These are phyloP conservation scores for Lacerta agilis DNA, from an alignment of 2,797 vertebrate genomes.

Conservation along the genomic window DNA sequence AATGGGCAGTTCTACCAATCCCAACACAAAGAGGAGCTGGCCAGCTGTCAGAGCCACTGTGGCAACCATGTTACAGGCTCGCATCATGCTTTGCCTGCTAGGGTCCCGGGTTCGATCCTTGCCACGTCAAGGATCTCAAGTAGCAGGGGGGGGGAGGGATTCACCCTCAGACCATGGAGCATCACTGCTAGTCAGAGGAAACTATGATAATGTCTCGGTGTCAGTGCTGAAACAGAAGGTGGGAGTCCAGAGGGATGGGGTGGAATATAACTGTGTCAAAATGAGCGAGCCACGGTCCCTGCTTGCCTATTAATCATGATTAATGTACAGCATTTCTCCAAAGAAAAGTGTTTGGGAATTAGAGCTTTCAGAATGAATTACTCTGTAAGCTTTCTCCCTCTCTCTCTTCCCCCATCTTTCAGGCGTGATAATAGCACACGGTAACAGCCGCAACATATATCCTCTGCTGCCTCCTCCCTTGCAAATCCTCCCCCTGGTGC, in stretches of 20 bases:
- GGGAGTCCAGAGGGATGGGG: background rate
- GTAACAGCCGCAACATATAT: conserved; percentile 37
- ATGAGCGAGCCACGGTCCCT: conserved; percentile 15
- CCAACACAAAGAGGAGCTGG: conserved; percentile 94
- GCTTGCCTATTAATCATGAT: conserved; percentile 58
- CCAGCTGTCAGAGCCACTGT: conserved; percentile 91
- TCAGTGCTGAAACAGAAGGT: background rate
- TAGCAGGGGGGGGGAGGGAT: background rate
- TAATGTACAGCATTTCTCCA: conserved; percentile 58
- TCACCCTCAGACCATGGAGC: background rate
- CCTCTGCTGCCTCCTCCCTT: background rate
- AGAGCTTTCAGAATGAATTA: conserved; percentile 61
- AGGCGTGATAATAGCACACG: conserved; percentile 28
- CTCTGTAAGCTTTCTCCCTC: conserved; percentile 43
- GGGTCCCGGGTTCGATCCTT: no score
- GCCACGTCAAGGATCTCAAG: no score
- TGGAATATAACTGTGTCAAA: conserved; percentile 16
- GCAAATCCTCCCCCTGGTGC: background rate
- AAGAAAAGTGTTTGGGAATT: conserved; percentile 61
- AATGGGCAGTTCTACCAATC: conserved; percentile 88
- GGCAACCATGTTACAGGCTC: conserved; percentile 96
- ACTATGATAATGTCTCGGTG: background rate
- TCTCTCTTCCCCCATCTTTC: conserved; percentile 31
- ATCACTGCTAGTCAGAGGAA: background rate
- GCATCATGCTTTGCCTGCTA: conserved; percentile 86